phyloP scores from a whole-genome alignment of 2,797 vertebrate species.

The Steatocranus sp. region DNA sequence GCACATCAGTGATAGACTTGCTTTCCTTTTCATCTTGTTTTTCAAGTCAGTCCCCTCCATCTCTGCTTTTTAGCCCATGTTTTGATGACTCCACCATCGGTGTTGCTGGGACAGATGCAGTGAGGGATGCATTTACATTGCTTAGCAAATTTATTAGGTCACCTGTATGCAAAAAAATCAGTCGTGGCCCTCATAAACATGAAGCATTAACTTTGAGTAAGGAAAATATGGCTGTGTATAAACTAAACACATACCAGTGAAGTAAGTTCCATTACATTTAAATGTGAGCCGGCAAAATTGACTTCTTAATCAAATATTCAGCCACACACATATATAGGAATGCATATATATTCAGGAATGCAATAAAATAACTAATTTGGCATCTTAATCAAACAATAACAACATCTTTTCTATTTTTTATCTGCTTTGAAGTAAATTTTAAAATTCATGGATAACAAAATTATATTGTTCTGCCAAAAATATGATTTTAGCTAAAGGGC shows the following conservation, averaged over 20 bases:
- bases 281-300: not conserved
- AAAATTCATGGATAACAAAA: not conserved
- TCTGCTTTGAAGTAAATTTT: not conserved
- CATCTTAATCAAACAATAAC: not conserved
- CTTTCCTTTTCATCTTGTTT: not conserved
- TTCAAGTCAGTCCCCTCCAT: not conserved
- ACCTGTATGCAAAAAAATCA: not conserved
- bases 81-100: not conserved
- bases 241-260: not conserved
- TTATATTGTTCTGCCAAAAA: not conserved
- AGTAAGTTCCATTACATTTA: not conserved
- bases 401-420: not conserved
- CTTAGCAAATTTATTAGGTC: not conserved
- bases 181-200: not conserved
- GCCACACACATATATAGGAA: not conserved
- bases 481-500: not conserved
- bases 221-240: not conserved
- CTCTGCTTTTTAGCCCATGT: not conserved
- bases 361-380: not conserved
- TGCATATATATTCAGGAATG: not conserved
- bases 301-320: not conserved
- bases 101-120: slow-evolving; percentile 7
- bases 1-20: not conserved
- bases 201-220: not conserved
- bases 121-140: not conserved